Evolutionary conservation across 2,888 invertebrate species (phyloP).

Genomic region (Hofmannophila pseudospretella): DNA sequence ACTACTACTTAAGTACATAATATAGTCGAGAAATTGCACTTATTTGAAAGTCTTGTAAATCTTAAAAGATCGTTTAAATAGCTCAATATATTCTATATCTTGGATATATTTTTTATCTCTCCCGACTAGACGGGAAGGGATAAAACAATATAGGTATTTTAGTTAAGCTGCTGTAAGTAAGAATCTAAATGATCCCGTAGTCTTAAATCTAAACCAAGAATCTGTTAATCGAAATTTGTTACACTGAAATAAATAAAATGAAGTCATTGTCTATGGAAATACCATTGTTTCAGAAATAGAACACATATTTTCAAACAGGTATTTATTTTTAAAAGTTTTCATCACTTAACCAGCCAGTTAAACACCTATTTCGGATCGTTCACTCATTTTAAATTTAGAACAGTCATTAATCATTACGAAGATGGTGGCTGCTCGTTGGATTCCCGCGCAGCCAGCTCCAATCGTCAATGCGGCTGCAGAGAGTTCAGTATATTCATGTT

Average conservation of each 20-base stretch:
- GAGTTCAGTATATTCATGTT: constrained; percentile 77
- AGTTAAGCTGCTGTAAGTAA: too few species aligned
- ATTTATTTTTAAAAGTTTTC: too few species aligned
- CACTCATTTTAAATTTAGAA: constrained; percentile 10
- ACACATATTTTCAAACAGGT: too few species aligned
- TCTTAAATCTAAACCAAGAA: too few species aligned
- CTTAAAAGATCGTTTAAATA: neutral
- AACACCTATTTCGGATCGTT: neutral
- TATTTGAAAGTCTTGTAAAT: constrained; percentile 16
- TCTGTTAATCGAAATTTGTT: too few species aligned
- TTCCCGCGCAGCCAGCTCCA: constrained; percentile 55
- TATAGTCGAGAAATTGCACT: constrained; percentile 30
- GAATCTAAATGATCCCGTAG: too few species aligned
- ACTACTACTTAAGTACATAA: neutral
- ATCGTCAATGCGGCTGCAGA: constrained; percentile 77
- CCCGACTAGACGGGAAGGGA: too few species aligned
- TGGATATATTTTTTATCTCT: neutral
- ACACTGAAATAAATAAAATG: too few species aligned
- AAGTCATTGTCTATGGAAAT: too few species aligned
- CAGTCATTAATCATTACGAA: too few species aligned
- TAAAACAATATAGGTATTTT: too few species aligned
- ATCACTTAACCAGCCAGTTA: neutral
- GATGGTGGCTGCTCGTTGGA: constrained; percentile 43
- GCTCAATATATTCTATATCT: neutral
- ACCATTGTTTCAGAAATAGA: too few species aligned